A percentile compares a stretch with the other conserved stretches of the same genome.
These are phyloP conservation scores for Callorhinus ursinus DNA, from an alignment of 2,113 vertebrate species.

Conservation along the genomic window DNA sequence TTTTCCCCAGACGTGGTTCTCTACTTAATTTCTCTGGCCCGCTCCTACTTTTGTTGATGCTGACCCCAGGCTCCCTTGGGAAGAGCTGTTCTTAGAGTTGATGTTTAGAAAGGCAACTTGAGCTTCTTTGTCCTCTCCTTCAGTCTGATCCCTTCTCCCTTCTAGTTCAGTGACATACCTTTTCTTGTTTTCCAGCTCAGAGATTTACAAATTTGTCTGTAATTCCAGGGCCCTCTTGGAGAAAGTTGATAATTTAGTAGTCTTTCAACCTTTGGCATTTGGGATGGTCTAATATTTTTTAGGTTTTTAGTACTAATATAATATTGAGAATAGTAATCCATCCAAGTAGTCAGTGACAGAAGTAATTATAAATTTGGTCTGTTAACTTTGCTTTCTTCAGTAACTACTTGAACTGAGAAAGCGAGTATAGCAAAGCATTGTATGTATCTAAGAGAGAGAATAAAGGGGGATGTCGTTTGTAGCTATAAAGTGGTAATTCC, in stretches of 20 bases:
- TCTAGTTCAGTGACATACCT: not conserved
- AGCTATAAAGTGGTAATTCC: not conserved
- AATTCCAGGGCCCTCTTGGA: not conserved
- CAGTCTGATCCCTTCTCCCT: not conserved
- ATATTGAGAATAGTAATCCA: not conserved
- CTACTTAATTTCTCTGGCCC: not conserved
- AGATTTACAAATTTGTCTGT: not conserved
- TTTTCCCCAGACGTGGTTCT: not conserved
- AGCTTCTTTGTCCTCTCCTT: not conserved
- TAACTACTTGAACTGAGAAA: not conserved
- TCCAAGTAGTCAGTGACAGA: not conserved
- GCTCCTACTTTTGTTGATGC: not conserved
- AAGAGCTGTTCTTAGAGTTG: not conserved
- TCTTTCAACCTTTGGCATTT: not conserved
- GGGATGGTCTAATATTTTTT: not conserved
- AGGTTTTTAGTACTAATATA: not conserved
- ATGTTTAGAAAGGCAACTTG: not conserved
- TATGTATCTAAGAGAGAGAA: not conserved
- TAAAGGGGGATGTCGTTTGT: not conserved
- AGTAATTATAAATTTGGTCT: not conserved
- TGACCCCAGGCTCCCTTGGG: not conserved
- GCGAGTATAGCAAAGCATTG: not conserved
- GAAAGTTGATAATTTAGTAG: not conserved
- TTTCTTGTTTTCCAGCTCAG: slow-evolving; percentile 16
- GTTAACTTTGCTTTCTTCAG: slow-evolving; percentile 26